Conservation (phyloP, 53 echinoderm and acorn worm species). For the Patiria pectinifera region DNA sequence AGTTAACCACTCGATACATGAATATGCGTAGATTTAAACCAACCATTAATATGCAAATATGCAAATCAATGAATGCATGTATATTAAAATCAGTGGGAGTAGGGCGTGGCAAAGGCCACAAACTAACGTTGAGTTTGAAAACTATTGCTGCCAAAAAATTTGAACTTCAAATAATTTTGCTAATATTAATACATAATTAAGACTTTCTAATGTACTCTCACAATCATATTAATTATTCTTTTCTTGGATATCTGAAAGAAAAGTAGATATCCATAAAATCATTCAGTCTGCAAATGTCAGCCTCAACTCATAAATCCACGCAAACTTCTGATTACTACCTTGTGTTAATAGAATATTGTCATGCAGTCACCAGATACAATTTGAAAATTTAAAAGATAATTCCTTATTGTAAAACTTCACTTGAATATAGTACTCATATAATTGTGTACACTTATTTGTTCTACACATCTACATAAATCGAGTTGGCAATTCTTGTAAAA, state of each 20-base stretch:
- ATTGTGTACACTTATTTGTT: not conserved
- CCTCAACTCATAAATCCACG: not conserved
- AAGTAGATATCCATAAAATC: not conserved
- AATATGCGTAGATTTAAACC: no score
- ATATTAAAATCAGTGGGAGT: no score
- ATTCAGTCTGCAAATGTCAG: not conserved
- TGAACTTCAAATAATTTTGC: no score
- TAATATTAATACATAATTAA: no score
- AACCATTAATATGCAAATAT: no score
- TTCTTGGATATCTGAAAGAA: not conserved
- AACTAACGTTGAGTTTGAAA: no score
- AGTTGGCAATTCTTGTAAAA: not conserved
- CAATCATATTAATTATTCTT: no score
- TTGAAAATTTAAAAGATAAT: not conserved
- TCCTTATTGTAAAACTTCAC: not conserved
- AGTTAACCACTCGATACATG: no score
- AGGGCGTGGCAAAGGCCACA: no score
- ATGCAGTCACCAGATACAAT: not conserved
- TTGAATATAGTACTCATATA: not conserved
- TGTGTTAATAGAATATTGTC: not conserved
- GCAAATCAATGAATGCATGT: no score
- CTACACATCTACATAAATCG: not conserved
- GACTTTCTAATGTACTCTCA: no score
- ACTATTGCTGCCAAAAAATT: no score
- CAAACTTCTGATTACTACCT: not conserved